A percentile compares a stretch with the other conserved stretches of the same genome.
phyloP scores from a whole-genome alignment of 2,888 invertebrate species.

The Deroplatys truncata region DNA sequence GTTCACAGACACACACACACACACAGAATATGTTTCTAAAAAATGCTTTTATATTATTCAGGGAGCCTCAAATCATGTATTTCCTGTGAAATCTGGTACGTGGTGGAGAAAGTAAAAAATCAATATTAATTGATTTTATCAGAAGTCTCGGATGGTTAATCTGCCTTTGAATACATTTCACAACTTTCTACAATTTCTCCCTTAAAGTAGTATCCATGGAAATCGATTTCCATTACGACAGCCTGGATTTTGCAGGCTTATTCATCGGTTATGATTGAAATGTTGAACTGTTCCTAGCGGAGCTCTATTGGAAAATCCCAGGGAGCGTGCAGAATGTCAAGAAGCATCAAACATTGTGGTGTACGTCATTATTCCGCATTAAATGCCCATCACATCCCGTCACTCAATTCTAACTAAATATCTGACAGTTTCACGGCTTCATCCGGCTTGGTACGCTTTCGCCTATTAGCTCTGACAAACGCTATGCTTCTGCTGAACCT shows the following conservation, averaged over 20 bases:
- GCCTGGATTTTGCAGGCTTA: neutral
- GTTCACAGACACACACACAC: too few species aligned
- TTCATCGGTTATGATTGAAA: neutral
- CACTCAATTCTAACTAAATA: neutral
- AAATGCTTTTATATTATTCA: too few species aligned
- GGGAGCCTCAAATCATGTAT: too few species aligned
- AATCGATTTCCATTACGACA: neutral
- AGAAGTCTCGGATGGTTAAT: too few species aligned
- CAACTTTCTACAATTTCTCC: too few species aligned
- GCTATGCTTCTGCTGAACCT: neutral
- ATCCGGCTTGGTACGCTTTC: neutral
- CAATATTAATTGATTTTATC: too few species aligned
- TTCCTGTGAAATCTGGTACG: too few species aligned
- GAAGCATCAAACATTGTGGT: neutral
- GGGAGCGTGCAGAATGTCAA: neutral
- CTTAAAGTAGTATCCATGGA: too few species aligned
- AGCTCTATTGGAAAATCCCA: neutral
- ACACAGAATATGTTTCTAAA: too few species aligned
- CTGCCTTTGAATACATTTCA: too few species aligned
- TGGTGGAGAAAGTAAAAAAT: too few species aligned
- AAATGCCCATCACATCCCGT: neutral
- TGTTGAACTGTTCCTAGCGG: neutral
- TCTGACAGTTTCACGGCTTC: neutral
- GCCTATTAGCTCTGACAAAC: neutral
- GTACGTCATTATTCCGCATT: neutral